Evolutionary conservation across 2,797 vertebrate species (phyloP).

Genomic region (Sphenodon punctatus): DNA sequence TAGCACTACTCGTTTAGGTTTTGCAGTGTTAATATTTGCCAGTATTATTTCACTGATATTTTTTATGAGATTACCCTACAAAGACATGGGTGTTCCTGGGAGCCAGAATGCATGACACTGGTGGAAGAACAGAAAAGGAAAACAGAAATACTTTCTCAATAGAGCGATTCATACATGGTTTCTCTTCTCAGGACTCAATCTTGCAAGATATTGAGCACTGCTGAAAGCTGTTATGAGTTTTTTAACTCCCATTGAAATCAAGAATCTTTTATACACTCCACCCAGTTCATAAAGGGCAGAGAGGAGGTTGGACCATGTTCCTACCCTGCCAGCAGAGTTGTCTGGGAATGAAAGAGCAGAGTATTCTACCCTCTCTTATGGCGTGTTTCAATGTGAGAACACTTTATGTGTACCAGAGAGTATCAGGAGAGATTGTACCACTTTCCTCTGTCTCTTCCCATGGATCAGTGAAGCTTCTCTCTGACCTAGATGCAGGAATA

Average conservation of each 20-base stretch:
- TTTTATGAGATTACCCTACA: neutral
- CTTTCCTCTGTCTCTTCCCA: neutral
- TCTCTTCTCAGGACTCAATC: neutral
- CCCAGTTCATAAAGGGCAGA: too few species aligned
- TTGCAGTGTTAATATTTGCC: neutral
- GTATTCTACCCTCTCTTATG: neutral
- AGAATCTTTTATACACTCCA: neutral
- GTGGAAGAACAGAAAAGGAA: neutral
- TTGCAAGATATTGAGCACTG: neutral
- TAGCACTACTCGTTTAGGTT: too few species aligned
- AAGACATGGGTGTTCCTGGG: fast-evolving
- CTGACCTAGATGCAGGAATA: neutral
- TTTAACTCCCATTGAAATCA: neutral
- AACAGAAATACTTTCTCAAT: neutral
- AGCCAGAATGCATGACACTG: fast-evolving
- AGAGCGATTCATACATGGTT: fast-evolving
- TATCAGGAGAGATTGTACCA: neutral
- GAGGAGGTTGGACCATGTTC: neutral
- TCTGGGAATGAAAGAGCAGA: neutral
- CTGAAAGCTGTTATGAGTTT: neutral
- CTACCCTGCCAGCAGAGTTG: neutral
- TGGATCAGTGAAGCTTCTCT: neutral
- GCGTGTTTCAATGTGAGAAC: neutral
- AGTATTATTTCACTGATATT: neutral
- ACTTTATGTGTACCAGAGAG: neutral